phyloP scores from a whole-genome alignment of 2,113 vertebrate genomes.

The Caranx melampygus region DNA sequence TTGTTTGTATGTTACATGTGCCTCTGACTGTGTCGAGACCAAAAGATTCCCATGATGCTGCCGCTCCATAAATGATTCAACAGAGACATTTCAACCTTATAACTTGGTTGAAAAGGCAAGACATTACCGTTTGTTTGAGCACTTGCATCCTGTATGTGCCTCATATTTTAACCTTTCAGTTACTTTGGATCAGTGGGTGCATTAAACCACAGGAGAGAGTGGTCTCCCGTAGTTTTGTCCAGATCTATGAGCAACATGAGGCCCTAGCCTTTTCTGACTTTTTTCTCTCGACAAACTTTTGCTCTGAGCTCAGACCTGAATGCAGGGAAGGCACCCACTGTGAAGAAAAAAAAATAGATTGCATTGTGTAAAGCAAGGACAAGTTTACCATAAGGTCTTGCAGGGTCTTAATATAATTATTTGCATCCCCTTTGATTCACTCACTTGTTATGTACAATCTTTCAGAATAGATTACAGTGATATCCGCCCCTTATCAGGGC shows the following conservation, averaged over 20 bases:
- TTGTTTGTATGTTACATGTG: neutral
- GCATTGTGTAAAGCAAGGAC: neutral
- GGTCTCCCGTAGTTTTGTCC: conserved; percentile 26
- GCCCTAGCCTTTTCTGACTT: neutral
- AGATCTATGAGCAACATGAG: conserved; percentile 21
- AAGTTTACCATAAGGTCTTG: neutral
- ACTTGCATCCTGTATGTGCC: neutral
- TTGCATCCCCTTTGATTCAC: neutral
- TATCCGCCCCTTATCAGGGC: neutral
- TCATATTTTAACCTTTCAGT: conserved; percentile 20
- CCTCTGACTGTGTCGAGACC: neutral
- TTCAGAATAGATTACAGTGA: neutral
- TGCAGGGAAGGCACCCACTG: neutral
- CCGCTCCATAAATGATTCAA: conserved; percentile 15
- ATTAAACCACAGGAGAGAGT: conserved; percentile 48
- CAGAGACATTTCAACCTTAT: conserved; percentile 5
- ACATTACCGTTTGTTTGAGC: conserved; percentile 9
- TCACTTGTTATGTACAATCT: neutral
- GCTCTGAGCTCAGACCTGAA: neutral
- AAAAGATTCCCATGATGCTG: neutral
- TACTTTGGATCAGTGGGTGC: conserved; percentile 16
- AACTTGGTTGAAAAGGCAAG: neutral
- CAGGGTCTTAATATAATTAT: neutral
- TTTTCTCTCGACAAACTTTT: neutral
- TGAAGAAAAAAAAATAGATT: neutral